Base-by-base conservation (phyloP, 2,113 vertebrate genomes). In the Actenoides lindsayi region DNA sequence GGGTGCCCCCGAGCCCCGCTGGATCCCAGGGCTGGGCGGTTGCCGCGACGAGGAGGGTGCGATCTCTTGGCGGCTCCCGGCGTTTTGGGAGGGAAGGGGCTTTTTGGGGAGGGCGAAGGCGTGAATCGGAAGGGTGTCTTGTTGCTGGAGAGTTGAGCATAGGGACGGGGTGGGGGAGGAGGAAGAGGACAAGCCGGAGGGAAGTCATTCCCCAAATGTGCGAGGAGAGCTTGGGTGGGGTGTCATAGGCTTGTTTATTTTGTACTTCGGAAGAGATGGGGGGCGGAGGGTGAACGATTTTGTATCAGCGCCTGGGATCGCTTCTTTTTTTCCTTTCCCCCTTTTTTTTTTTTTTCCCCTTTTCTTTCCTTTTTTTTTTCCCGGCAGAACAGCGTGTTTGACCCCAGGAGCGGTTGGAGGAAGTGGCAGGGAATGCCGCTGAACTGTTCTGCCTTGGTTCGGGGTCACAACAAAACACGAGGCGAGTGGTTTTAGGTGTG, bases 141-240 rank as follows among this genome's bases (percentile, higher is more conserved):
- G 14, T 60, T 44, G 78, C 74, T 35, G 92, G 76, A 77, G 95
- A 94, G 91, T 95, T 92, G 12, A 89, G 81, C 33, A 6, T 4
- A 68, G 75, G 78, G 41, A 60, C 39, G 78, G 67, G 50, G 71
- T 70, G 89, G 63, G 84, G 41, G 41, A 41, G 41, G 41, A 13
- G n/a, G 42, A 68, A 69, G 83, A 83, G 81, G 83, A 82, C 76
- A 59, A 90, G 68, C 31, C 48, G 68, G 50, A 46, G 88, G 57
- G 67, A 68, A 76, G 42, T 67, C 62, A 3, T 60, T 83, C 92
- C 81, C 79, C 35, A 93, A 96, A 95, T 35, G 89, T 87, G 84
- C 57, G 44, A 84, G 93, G 67, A 87, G 75, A 70, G 73, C 70
- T 93, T 94, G 93, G 92, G 92, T 87, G 92, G 88, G 91, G 86